A percentile compares a stretch with the other conserved stretches of the same genome.
These are phyloP conservation scores for Microplitis manilae DNA, from an alignment of 2,888 invertebrate genomes.

Conservation along the genomic window DNA sequence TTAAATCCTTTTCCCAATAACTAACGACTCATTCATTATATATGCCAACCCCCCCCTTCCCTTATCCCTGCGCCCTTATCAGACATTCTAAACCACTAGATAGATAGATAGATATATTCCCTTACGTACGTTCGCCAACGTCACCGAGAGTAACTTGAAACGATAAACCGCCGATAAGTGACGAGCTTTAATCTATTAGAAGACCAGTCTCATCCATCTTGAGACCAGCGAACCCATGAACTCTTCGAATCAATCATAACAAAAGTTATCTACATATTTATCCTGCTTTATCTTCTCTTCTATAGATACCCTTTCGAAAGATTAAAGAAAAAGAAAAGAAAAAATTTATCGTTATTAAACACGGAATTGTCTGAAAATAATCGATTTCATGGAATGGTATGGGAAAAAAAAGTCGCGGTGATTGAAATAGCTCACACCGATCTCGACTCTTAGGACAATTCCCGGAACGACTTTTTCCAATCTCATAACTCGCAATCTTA, in stretches of 20 bases:
- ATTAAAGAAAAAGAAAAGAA: too few species aligned
- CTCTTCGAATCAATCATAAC: neutral
- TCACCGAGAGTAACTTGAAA: constrained; percentile 30
- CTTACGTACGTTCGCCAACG: constrained; percentile 8
- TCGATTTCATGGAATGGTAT: too few species aligned
- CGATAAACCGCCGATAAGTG: constrained; percentile 33
- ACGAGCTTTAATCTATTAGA: constrained; percentile 36
- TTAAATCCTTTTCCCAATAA: constrained; percentile 39
- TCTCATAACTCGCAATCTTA: constrained; percentile 42
- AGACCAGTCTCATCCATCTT: neutral
- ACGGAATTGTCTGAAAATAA: too few species aligned
- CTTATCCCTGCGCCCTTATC: too few species aligned
- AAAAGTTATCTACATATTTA: too few species aligned
- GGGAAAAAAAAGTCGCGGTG: too few species aligned
- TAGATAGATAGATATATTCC: neutral
- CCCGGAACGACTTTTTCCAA: constrained; percentile 40
- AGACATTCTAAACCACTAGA: too few species aligned
- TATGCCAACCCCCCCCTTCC: constrained; percentile 5
- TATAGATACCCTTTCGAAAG: too few species aligned
- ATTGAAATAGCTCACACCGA: neutral
- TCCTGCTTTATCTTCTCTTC: too few species aligned
- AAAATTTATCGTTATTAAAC: too few species aligned
- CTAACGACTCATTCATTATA: constrained; percentile 40
- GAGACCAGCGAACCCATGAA: neutral
- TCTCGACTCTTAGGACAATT: constrained; percentile 26